These are phyloP conservation scores for Tetramorium alpestre DNA, from an alignment of 1,140 invertebrate genomes.

Conservation along the genomic window DNA sequence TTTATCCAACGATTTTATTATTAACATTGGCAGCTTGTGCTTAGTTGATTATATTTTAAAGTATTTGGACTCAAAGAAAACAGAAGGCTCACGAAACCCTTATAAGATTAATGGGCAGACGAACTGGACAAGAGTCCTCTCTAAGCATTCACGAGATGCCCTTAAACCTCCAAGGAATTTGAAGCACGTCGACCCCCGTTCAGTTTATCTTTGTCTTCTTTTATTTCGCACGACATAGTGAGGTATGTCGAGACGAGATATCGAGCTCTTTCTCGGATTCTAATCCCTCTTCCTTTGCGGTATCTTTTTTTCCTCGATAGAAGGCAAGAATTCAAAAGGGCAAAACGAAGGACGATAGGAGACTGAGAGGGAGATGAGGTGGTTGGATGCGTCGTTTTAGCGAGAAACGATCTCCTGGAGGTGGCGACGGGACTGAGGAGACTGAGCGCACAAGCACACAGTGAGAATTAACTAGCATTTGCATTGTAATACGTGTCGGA, in stretches of 20 bases:
- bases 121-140: background rate
- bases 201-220: background rate
- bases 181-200: slow-evolving; percentile 21
- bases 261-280: slow-evolving; percentile 4
- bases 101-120: background rate
- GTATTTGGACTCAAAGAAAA: background rate
- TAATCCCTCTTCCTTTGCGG: slow-evolving; percentile 26
- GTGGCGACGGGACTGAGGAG: background rate
- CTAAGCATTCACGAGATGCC: background rate
- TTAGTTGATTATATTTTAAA: background rate
- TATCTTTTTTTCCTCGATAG: background rate
- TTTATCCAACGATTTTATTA: no score
- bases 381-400: slow-evolving; percentile 28
- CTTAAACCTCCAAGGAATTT: slow-evolving; percentile 23
- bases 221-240: background rate
- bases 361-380: background rate
- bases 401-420: slow-evolving; percentile 42
- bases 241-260: slow-evolving; percentile 29
- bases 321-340: background rate
- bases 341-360: slow-evolving; percentile 3
- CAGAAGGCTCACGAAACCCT: background rate
- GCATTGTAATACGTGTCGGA: slow-evolving; percentile 78
- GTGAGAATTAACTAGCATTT: slow-evolving; percentile 77
- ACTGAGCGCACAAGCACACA: slow-evolving; percentile 47
- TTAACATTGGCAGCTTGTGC: background rate